Evolutionary conservation across 2,888 invertebrate genomes (phyloP).

Genomic region (Agrotis segetum): DNA sequence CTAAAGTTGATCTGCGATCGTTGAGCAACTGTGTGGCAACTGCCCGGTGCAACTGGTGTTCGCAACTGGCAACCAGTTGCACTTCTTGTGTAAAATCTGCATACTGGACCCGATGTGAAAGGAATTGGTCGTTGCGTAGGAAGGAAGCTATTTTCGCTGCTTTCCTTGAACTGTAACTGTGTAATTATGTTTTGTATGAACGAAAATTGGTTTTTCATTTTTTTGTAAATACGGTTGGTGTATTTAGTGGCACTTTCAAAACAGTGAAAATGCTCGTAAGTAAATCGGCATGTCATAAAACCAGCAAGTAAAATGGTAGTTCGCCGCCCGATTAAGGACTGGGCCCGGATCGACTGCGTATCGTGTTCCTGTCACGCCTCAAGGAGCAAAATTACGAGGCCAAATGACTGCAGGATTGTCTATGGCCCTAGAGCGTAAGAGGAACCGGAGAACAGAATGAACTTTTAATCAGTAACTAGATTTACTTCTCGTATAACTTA

Average conservation of each 20-base stretch:
- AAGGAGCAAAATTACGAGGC: too few species aligned
- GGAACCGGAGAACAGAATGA: too few species aligned
- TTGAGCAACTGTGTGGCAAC: conserved; percentile 49
- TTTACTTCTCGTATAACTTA: too few species aligned
- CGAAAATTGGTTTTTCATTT: background rate
- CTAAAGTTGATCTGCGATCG: conserved; percentile 40
- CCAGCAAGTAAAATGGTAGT: too few species aligned
- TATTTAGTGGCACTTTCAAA: background rate
- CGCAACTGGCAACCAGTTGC: conserved; percentile 48
- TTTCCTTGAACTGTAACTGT: background rate
- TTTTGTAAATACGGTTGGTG: background rate
- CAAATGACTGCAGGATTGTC: too few species aligned
- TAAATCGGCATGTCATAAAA: background rate
- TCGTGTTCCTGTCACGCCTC: too few species aligned
- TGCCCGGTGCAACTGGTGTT: conserved; percentile 25
- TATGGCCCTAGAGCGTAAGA: too few species aligned
- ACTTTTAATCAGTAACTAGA: too few species aligned
- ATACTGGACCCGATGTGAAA: conserved; percentile 53
- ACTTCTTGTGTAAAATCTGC: conserved; percentile 48
- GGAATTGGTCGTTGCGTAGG: conserved; percentile 15
- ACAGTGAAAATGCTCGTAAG: background rate
- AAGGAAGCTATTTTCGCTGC: background rate
- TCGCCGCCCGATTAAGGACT: too few species aligned
- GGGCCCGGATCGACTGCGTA: too few species aligned
- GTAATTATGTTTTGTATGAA: too few species aligned